Conservation (phyloP, 2,797 vertebrate species). For the Neopelma chrysocephalum region DNA sequence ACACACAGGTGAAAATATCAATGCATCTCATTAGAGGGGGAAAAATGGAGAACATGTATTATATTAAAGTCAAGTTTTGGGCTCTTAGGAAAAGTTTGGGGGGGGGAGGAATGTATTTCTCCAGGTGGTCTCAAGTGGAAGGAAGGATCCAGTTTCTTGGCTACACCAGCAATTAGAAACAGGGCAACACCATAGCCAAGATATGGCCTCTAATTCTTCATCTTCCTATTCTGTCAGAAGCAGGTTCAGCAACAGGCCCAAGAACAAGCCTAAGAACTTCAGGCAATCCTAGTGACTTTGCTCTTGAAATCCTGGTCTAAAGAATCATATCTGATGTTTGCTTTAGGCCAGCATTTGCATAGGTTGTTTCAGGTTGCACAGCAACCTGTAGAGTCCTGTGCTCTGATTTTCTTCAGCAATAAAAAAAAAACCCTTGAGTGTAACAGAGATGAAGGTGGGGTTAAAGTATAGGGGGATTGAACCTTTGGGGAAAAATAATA, state of each 20-base stretch:
- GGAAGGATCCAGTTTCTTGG: constrained; percentile 29
- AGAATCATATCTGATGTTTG: fast-evolving
- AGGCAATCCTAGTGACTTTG: not conserved
- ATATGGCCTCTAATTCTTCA: not conserved
- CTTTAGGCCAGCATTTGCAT: not conserved
- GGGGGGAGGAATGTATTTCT: not conserved
- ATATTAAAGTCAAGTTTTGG: constrained; percentile 31
- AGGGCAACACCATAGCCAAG: not conserved
- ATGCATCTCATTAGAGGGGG: constrained; percentile 8
- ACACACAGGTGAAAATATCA: constrained; percentile 39
- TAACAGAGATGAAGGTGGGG: not conserved
- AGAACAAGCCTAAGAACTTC: not conserved
- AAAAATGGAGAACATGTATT: constrained; percentile 21
- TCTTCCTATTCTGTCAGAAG: not conserved
- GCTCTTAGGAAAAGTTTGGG: not conserved
- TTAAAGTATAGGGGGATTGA: not conserved
- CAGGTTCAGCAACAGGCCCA: not conserved
- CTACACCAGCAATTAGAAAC: not conserved
- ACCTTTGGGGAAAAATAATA: not conserved
- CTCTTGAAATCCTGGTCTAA: not conserved
- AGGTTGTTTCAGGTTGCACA: not conserved
- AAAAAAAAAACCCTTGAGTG: not conserved
- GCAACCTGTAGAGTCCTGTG: not conserved
- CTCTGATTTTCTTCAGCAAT: constrained; percentile 25
- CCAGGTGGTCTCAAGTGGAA: constrained; percentile 7